phyloP scores from a whole-genome alignment of 2,888 invertebrate species.

The Drosophila neotestacea region DNA sequence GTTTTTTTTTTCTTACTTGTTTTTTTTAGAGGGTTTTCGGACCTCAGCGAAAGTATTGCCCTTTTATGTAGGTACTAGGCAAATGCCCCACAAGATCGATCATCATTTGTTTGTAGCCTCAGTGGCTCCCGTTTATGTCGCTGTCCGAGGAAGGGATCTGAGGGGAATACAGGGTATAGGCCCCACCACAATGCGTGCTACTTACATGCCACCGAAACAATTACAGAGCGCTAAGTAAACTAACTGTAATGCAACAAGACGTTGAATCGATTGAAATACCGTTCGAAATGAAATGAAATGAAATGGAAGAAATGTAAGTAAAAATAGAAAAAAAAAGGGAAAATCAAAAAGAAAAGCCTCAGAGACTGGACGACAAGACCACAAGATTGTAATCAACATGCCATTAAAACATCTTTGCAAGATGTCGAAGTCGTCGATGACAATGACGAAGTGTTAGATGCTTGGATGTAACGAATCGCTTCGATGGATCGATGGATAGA shows the following conservation, averaged over 20 bases:
- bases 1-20: conserved; percentile 8
- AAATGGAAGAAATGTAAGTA: conserved; percentile 9
- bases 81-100: conserved; percentile 72
- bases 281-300: conserved; percentile 54
- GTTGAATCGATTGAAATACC: conserved; percentile 70
- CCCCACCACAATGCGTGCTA: conserved; percentile 72
- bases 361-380: conserved; percentile 36
- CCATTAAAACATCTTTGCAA: conserved; percentile 82
- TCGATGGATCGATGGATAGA: conserved; percentile 50
- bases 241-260: conserved; percentile 68
- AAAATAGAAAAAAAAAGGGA: conserved; percentile 37
- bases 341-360: conserved; percentile 60
- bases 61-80: conserved; percentile 59
- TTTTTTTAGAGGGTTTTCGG: conserved; percentile 27
- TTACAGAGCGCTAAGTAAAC: conserved; percentile 81
- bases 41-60: conserved; percentile 70
- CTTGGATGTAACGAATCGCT: conserved; percentile 71
- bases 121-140: conserved; percentile 77
- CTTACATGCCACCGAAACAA: conserved; percentile 81
- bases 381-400: conserved; percentile 82
- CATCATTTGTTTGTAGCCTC: conserved; percentile 76
- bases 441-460: conserved; percentile 71
- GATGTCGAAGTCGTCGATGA: conserved; percentile 78
- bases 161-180: not conserved
- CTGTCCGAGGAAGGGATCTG: conserved; percentile 5